Percentiles rank a stretch among this genome's conserved stretches.
Conservation (phyloP, 1,140 invertebrate species). For the Camponotus vicinus region DNA sequence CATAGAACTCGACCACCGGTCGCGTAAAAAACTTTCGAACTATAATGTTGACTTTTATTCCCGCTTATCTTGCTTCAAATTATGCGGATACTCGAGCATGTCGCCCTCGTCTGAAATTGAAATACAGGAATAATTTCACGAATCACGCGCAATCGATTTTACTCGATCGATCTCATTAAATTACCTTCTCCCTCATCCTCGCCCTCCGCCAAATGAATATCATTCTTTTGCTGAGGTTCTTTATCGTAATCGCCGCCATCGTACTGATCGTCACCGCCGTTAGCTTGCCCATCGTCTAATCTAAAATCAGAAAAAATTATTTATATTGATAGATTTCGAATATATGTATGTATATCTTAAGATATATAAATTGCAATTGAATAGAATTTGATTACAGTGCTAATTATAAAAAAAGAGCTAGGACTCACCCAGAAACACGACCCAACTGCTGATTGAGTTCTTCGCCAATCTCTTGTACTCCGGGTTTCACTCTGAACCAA, state of each 20-base stretch:
- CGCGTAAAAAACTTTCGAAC: conserved; percentile 31
- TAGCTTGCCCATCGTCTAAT: conserved; percentile 78
- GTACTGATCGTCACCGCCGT: conserved; percentile 82
- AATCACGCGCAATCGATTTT: background rate
- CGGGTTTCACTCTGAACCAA: conserved; percentile 77
- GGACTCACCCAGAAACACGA: conserved; percentile 74
- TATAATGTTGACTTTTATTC: conserved; percentile 67
- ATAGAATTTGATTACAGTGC: no score
- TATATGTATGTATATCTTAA: background rate
- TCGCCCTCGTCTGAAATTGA: conserved; percentile 81
- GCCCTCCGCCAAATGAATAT: conserved; percentile 79
- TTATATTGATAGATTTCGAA: conserved; percentile 7
- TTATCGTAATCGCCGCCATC: conserved; percentile 82
- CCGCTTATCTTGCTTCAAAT: conserved; percentile 79
- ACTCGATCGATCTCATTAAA: background rate
- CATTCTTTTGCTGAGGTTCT: conserved; percentile 81
- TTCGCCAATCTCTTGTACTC: conserved; percentile 84
- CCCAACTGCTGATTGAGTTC: conserved; percentile 80
- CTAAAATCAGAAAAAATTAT: conserved; percentile 70
- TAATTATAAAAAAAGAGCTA: conserved; percentile 22
- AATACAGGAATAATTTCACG: conserved; percentile 33
- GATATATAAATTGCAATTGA: conserved; percentile 3
- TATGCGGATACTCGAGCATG: conserved; percentile 79
- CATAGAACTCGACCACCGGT: background rate
- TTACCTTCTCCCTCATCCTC: conserved; percentile 84